Base-by-base conservation (phyloP, 2,113 vertebrate species). In the Atractosteus spatula region DNA sequence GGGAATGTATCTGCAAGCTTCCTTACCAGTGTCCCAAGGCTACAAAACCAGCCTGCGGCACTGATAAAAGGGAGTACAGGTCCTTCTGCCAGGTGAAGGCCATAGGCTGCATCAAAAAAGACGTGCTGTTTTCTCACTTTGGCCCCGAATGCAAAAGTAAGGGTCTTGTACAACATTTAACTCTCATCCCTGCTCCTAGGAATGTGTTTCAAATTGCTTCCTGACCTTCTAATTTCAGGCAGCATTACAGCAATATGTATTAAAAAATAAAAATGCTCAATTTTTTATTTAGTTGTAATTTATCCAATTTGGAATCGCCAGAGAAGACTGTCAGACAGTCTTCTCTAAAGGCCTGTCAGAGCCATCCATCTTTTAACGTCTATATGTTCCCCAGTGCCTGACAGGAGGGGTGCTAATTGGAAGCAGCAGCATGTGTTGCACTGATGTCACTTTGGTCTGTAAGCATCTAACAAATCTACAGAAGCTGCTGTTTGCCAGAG, bases 31-130 rank as follows among this genome's bases (percentile, higher is more conserved):
- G 94, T 81, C 91, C 90, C 1, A 89, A 72, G 81, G 82, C 81
- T 0, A 82, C 78, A 3, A 75, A 2, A 0, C 0, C 14, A 0
- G 91, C 88, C 69, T 96, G 94, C 54, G 82, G 88, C 3, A 66
- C 45, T 12, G 69, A 64, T 0, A 12, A 79, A 0, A 86, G 0
- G 70, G 10, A 0, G 3, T 94, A 83, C 72, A 41, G 0, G 0
- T 92, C 82, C 7, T 93, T 94, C 78, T 96, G 94, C 57, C 92
- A 95, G 11, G 84, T 89, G 0, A 94, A 94, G 84, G 91, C 89
- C 63, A 80, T 82, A 0, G 87, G 93, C 80, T 96, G 95, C 65
- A 73, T 73, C 2, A 71, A 0, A 0, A 77, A 77, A 0, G n/a
- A 1, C 7, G 61, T 87, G 7, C 55, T 78, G 70, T 94, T 96